Percentiles rank a stretch among this genome's conserved stretches.
phyloP scores from a whole-genome alignment of 2,113 vertebrate genomes.

The Ondatra zibethicus region DNA sequence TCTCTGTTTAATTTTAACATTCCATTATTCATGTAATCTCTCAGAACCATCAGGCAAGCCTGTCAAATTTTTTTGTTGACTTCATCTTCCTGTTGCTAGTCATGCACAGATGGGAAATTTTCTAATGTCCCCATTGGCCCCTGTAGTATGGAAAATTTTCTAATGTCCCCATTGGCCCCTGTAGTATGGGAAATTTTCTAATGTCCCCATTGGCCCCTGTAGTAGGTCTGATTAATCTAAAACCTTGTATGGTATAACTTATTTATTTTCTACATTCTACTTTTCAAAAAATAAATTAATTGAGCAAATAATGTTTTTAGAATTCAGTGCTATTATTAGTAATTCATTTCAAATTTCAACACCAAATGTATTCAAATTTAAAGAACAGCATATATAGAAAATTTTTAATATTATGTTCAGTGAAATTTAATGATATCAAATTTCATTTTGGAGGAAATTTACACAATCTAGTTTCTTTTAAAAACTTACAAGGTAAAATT shows the following conservation, averaged over 20 bases:
- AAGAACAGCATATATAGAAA: constrained; percentile 10
- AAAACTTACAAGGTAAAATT: constrained; percentile 50
- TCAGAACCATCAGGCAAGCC: not conserved
- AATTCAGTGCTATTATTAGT: constrained; percentile 60
- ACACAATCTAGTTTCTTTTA: constrained; percentile 28
- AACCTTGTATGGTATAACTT: constrained; percentile 10
- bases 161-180: too few species aligned
- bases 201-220: not conserved
- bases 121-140: not conserved
- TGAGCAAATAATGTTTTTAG: constrained; percentile 57
- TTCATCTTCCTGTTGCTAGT: too few species aligned
- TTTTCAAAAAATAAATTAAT: constrained; percentile 60
- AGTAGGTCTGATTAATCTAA: constrained; percentile 16
- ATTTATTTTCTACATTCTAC: constrained; percentile 56
- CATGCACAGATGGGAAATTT: constrained; percentile 41
- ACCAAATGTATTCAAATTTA: constrained; percentile 41
- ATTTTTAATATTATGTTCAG: constrained; percentile 26
- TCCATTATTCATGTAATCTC: constrained; percentile 56
- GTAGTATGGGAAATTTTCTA: too few species aligned
- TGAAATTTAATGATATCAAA: constrained; percentile 4
- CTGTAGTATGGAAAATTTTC: too few species aligned
- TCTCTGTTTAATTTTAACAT: constrained; percentile 56
- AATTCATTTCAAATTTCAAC: constrained; percentile 27
- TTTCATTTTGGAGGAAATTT: constrained; percentile 50
- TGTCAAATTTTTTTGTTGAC: constrained; percentile 37